Evolutionary conservation across 2,888 invertebrate genomes (phyloP).

Genomic region (Scaptomyza caliginosa): DNA sequence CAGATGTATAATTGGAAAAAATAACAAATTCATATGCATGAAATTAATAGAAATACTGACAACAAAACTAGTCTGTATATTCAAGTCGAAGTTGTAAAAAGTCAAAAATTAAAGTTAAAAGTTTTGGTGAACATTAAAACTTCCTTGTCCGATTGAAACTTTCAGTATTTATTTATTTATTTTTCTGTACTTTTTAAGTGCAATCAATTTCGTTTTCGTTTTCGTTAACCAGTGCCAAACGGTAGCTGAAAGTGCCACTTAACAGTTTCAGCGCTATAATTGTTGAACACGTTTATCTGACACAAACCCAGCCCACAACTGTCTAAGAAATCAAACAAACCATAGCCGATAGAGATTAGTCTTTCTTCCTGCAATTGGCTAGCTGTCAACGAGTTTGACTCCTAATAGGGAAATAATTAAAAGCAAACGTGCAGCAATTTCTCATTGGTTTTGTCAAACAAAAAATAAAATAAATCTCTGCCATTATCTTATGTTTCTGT

Average conservation of each 20-base stretch:
- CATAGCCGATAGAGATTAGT: background rate
- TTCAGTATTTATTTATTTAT: background rate
- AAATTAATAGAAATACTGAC: background rate
- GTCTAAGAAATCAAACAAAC: background rate
- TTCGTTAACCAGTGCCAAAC: background rate
- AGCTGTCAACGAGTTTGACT: conserved; percentile 44
- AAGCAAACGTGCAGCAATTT: conserved; percentile 14
- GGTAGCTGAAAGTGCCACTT: conserved; percentile 15
- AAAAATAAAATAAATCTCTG: background rate
- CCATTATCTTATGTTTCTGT: conserved; percentile 1
- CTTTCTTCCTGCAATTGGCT: conserved; percentile 41
- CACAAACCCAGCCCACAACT: conserved; percentile 13
- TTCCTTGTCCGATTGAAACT: background rate
- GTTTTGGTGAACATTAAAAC: too few species aligned
- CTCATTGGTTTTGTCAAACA: background rate
- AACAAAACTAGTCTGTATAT: background rate
- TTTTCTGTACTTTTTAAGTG: background rate
- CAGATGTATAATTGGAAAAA: background rate
- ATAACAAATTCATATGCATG: background rate
- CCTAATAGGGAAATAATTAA: conserved; percentile 65
- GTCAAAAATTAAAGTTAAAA: too few species aligned
- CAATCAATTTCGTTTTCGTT: background rate
- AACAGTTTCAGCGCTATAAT: conserved; percentile 6
- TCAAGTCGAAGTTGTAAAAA: background rate
- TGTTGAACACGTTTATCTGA: conserved; percentile 6